Conservation (phyloP, 2,888 invertebrate species). For the Prosopocoilus inquinatus region DNA sequence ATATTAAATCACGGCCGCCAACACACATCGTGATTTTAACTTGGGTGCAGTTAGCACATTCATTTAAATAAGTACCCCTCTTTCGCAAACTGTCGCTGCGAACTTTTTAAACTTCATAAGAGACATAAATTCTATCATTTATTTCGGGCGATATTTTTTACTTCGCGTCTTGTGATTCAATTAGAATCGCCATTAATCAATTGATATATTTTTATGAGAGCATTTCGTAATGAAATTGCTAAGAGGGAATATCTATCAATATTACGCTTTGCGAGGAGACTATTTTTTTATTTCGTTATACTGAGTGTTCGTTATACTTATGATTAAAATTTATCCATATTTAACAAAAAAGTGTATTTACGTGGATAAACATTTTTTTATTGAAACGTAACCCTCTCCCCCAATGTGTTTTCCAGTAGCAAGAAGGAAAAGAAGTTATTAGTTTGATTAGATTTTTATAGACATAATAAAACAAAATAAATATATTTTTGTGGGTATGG, state of each 20-base stretch:
- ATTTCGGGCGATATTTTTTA: conserved; percentile 38
- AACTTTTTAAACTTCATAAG: conserved; percentile 44
- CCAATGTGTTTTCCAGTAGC: conserved; percentile 1
- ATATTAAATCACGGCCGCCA: conserved; percentile 28
- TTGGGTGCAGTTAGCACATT: conserved; percentile 31
- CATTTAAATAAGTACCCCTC: conserved; percentile 43
- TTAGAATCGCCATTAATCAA: conserved; percentile 51
- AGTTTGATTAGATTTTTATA: conserved; percentile 19
- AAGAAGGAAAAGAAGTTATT: conserved; percentile 10
- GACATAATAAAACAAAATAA: conserved; percentile 21
- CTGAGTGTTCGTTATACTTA: background rate
- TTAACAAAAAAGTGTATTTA: too few relatives aligned
- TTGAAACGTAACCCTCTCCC: too few relatives aligned
- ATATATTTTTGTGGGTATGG: conserved; percentile 20
- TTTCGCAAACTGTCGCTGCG: conserved; percentile 44
- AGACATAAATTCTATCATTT: conserved; percentile 45
- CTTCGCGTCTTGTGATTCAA: conserved; percentile 45
- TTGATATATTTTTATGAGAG: conserved; percentile 49
- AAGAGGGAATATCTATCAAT: conserved; percentile 29
- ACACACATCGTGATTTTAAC: conserved; percentile 2
- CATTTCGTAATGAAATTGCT: conserved; percentile 47
- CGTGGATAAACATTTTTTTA: too few relatives aligned
- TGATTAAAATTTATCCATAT: too few relatives aligned
- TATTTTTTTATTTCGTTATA: background rate
- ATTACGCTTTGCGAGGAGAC: conserved; percentile 17